Base-by-base conservation (phyloP, 2,888 invertebrate species). In the Lasioglossum marginatum region DNA sequence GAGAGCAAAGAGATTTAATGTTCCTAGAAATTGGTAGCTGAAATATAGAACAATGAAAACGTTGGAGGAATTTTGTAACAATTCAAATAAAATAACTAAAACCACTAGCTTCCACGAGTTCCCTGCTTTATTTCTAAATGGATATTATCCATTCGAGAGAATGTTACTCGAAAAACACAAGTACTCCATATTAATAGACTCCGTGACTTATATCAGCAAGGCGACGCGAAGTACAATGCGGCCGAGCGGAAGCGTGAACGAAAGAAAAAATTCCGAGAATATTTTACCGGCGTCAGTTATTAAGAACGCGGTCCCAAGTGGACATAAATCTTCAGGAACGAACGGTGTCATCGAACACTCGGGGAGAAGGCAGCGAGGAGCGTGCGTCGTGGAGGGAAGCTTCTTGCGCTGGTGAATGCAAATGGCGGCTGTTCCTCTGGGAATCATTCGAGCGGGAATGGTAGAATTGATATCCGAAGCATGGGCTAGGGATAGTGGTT, bases 391-490 rank as follows among this genome's bases (percentile, higher is more conserved):
- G 10, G 27, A 48, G 16, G 16, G 23, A 14, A 45, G 37, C 27
- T 75, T 31, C 66, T 52, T 75, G 45, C 16, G 43, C 19, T 66
- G 70, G 16, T 27, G 79, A 70, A 86, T 86, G 84, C 70, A 77
- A 84, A 79, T 86, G 76, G 79, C 75, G 57, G 68, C 60, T 43
- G 63, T 70, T 75, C 87, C 83, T 66, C 60, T 57, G 88, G 83
- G 87, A 89, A 82, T 79, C 80, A 60, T 83, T 89, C 77, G 82
- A 71, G 43, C 83, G 78, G 89, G 83, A 90, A 89, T 82, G 81
- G 79, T 52, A 79, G 76, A 91, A 91, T 91, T 91, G 91, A 91
- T 91, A 91, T 87, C 79, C 86, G 77, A 81, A 40, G 72, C 86
- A 78, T 87, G 87, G 87, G 90, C 81, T 85, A 86, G 77, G 83